Evolutionary conservation across 2,113 vertebrate genomes (phyloP), one percentile per base, ranked within the genome.

Genomic region (Fregata magnificens): DNA sequence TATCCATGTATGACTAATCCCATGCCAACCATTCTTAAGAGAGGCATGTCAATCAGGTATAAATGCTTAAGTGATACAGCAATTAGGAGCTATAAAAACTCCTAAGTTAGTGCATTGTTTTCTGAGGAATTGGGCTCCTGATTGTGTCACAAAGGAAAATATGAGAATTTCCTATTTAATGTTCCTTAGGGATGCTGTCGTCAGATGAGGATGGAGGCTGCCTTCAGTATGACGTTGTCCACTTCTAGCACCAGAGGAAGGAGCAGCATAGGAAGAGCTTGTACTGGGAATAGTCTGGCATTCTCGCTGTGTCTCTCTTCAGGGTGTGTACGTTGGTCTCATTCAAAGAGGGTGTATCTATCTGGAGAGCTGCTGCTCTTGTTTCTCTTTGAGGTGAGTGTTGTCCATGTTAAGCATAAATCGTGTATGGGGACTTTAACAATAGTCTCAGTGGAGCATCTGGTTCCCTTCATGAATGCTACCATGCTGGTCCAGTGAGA

Each of bases 201-300:
- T 20, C 22, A 29, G 32, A 0, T 7, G 76, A 22, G 47, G 47
- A 11, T 3, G 14, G 72, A 38, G 65, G 19, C n/a, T 29, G 40
- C 61, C 67, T 77, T 16, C 65, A 22, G 13, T 13, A 16, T 13
- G 36, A 7, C 5, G 0, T 6, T 21, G 22, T 7, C 63, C 20
- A 1, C 50, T 36, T 32, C 55, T 4, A 29, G 77, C 59, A 34
- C 15, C 42, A 6, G 36, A 17, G 74, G 44, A 32, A 55, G 44
- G 44, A 52, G 66, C 56, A 31, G 10, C 19, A 2, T 5, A 22
- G 50, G 74, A 50, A 62, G 56, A n/a, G 44, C 65, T 52, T 4
- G 18, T 2, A 0, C 52, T 50, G 56, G 83, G 26, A 15, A 7
- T 3, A 5, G 13, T 1, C 34, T 56, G 52, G 3, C 10, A 6